A percentile compares a stretch with the other conserved stretches of the same genome.
Evolutionary conservation across 2,888 invertebrate species (phyloP).

Genomic region (Nemapogon koenigi): DNA sequence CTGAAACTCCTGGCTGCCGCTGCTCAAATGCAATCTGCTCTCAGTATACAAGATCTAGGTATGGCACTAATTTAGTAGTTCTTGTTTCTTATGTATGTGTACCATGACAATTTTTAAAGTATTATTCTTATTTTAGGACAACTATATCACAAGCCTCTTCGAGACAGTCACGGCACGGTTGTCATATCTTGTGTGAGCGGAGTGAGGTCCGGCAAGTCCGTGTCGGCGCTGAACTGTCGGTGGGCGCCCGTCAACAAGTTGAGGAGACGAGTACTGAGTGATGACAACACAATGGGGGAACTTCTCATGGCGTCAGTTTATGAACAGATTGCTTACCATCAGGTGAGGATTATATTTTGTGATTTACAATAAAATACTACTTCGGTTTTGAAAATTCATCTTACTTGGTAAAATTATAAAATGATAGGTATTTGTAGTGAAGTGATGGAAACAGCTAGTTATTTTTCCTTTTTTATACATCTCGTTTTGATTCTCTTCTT

Average conservation of each 20-base stretch:
- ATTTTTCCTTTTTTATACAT: too few species aligned
- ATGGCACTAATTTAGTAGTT: slow-evolving; percentile 10
- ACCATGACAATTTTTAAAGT: not conserved
- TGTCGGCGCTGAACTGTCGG: slow-evolving; percentile 88
- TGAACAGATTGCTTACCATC: slow-evolving; percentile 73
- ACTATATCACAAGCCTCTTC: slow-evolving; percentile 88
- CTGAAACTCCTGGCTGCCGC: slow-evolving; percentile 92
- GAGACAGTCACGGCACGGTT: slow-evolving; percentile 88
- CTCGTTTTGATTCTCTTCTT: too few species aligned
- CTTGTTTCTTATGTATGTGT: too few species aligned
- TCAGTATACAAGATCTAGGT: slow-evolving; percentile 91
- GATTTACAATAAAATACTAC: too few species aligned
- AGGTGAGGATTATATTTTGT: slow-evolving; percentile 31
- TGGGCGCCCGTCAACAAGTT: slow-evolving; percentile 92
- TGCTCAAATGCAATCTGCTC: slow-evolving; percentile 89
- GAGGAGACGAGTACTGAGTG: slow-evolving; percentile 76
- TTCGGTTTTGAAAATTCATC: too few species aligned
- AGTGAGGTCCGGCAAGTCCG: slow-evolving; percentile 79
- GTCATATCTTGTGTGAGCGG: slow-evolving; percentile 87
- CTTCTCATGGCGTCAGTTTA: slow-evolving; percentile 87
- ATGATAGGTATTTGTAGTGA: too few species aligned
- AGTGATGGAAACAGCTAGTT: too few species aligned
- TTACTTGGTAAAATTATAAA: too few species aligned
- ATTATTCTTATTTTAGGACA: slow-evolving; percentile 65
- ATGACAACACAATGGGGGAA: slow-evolving; percentile 80